phyloP scores from a whole-genome alignment of 2,113 vertebrate genomes.

The Myanophis thanlyinensis region DNA sequence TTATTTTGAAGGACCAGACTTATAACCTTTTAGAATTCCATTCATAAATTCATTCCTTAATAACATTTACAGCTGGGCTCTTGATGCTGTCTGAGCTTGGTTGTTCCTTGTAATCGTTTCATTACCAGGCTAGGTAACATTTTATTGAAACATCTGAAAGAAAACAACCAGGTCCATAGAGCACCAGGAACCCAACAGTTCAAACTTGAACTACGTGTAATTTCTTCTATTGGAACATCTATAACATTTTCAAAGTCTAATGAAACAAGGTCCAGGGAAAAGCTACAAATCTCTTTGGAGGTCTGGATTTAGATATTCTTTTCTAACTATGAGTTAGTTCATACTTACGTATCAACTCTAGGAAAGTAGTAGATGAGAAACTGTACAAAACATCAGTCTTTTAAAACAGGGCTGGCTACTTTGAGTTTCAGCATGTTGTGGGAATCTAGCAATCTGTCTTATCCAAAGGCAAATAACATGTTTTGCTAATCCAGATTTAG shows the following conservation, averaged over 20 bases:
- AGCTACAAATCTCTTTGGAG: neutral
- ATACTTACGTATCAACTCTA: neutral
- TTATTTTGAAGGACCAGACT: neutral
- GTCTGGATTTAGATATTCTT: neutral
- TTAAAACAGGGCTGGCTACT: neutral
- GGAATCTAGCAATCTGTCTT: neutral
- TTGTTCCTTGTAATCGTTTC: neutral
- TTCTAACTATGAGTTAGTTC: neutral
- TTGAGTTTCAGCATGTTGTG: neutral
- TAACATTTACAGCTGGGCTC: neutral
- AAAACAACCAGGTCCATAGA: neutral
- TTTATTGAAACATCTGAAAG: neutral
- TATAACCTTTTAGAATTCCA: neutral
- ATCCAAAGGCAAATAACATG: neutral
- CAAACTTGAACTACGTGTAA: neutral
- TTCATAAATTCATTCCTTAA: neutral
- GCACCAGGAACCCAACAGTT: neutral
- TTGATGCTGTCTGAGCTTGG: neutral
- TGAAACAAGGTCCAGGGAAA: neutral
- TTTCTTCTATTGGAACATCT: neutral
- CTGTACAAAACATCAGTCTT: neutral
- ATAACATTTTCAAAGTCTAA: neutral
- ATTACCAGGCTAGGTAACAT: neutral
- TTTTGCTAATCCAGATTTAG: neutral
- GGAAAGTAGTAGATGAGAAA: neutral